Base-by-base conservation (phyloP, 2,888 invertebrate genomes). In the Galerucella calmariensis region DNA sequence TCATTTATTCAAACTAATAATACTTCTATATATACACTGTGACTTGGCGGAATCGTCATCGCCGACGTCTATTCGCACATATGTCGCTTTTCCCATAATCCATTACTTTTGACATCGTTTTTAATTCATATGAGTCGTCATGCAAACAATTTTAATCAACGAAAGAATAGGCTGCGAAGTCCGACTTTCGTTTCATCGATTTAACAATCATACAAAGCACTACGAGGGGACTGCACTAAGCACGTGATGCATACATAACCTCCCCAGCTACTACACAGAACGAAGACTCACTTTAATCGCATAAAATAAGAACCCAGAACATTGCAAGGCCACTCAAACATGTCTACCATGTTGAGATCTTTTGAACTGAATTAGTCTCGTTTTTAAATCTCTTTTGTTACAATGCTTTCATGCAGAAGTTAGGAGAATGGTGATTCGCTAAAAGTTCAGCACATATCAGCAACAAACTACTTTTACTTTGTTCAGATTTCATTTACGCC, bases 71-170 rank as follows among this genome's bases (percentile, higher is more conserved):
- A 77, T 81, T 79, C 75, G 80, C 82, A 82, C 82, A 82, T 82
- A 80, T 83, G 82, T 75, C 76, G 72, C 16, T 69, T 77, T 81
- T 83, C 82, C 80, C 83, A 82, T 82, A 82, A 82, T 82, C 82
- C 80, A 82, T 81, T 82, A 80, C 77, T 79, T 74, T 70, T 75
- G 72, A 76, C 75, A 73, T 81, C 79, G 79, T 81, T 82, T 81
- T 81, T 82, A 81, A 81, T 81, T 81, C 80, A 81, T 80, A 78
- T 70, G 78, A 79, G 76, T 81, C 75, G 78, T 77, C 81, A 80
- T 81, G 81, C 81, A 80, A 81, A 79, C 81, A 80, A 80, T 81
- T 81, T 79, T 80, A 80, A 80, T 79, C 79, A 80, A 78, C 68
- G 72, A 70, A 70, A 67, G 79, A 78, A 79, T 76, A 73, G 59